Percentiles rank a stretch among this genome's conserved stretches.
Conservation (phyloP, 2,113 vertebrate species). For the Trogon surrucura region DNA sequence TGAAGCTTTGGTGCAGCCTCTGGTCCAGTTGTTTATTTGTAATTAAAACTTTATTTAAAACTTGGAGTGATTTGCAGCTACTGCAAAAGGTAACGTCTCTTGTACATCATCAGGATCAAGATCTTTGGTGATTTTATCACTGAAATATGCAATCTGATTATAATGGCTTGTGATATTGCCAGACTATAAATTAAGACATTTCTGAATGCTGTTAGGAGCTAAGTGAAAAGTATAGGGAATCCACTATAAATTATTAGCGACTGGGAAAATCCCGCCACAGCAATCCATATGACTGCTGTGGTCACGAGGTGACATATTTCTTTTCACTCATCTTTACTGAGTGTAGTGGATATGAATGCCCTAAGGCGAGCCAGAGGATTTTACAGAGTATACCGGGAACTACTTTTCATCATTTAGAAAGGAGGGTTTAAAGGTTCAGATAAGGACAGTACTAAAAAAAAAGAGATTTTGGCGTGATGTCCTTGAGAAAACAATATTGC, state of each 20-base stretch:
- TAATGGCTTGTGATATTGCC: not conserved
- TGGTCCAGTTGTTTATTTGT: fast-evolving
- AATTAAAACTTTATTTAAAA: not conserved
- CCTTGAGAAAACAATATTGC: slow-evolving; percentile 41
- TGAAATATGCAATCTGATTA: not conserved
- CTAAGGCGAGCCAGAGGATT: not conserved
- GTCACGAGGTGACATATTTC: not conserved
- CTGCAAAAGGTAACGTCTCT: not conserved
- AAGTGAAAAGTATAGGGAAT: not conserved
- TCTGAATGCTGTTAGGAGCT: not conserved
- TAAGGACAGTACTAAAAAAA: slow-evolving; percentile 64
- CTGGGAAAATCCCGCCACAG: not conserved
- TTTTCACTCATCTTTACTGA: slow-evolving; percentile 28
- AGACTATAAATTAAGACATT: not conserved
- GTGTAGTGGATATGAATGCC: not conserved
- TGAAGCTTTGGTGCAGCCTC: not conserved
- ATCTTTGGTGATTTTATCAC: not conserved
- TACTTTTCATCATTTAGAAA: slow-evolving; percentile 24
- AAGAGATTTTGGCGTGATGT: slow-evolving; percentile 60
- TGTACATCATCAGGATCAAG: not conserved
- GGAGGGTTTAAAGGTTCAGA: slow-evolving; percentile 57
- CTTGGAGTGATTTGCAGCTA: not conserved
- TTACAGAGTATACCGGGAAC: not conserved
- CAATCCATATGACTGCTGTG: not conserved
- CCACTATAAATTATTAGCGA: not conserved